Evolutionary conservation across 2,113 vertebrate species (phyloP).

Genomic region (Saccopteryx leptura): DNA sequence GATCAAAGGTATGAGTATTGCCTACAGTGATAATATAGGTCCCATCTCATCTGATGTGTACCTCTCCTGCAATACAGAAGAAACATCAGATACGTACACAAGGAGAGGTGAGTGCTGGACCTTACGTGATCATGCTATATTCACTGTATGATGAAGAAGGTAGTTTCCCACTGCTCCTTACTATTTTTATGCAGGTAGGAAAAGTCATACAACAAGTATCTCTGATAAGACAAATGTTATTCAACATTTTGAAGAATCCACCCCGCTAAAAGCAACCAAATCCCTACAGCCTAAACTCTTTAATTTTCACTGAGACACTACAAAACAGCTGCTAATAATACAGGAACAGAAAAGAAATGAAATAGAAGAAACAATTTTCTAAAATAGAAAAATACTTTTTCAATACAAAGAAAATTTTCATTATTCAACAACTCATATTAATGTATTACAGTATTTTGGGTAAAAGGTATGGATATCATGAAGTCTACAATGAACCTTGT

Average conservation of each 20-base stretch:
- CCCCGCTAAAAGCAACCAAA: constrained; percentile 3
- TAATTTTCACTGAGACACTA: constrained; percentile 32
- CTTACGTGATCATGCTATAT: fast-evolving
- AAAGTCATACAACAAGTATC: not conserved
- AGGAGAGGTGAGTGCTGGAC: fast-evolving
- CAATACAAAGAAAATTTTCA: constrained; percentile 31
- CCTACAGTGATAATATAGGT: not conserved
- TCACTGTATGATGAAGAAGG: fast-evolving
- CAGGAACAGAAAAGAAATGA: not conserved
- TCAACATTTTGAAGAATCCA: not conserved
- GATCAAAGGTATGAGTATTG: not conserved
- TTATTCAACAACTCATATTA: constrained; percentile 15
- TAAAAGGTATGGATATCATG: not conserved
- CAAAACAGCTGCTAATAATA: constrained; percentile 39
- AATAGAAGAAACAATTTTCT: not conserved
- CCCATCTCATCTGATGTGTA: not conserved
- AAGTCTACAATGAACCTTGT: not conserved
- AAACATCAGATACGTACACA: not conserved
- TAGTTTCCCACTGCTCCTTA: not conserved
- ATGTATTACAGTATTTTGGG: constrained; percentile 7
- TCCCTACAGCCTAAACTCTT: not conserved
- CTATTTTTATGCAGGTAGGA: not conserved
- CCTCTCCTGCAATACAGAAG: not conserved
- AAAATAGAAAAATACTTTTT: constrained; percentile 46
- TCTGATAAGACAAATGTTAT: not conserved